phyloP scores from a whole-genome alignment of 1,140 invertebrate genomes.

The Teleogryllus occipitalis region DNA sequence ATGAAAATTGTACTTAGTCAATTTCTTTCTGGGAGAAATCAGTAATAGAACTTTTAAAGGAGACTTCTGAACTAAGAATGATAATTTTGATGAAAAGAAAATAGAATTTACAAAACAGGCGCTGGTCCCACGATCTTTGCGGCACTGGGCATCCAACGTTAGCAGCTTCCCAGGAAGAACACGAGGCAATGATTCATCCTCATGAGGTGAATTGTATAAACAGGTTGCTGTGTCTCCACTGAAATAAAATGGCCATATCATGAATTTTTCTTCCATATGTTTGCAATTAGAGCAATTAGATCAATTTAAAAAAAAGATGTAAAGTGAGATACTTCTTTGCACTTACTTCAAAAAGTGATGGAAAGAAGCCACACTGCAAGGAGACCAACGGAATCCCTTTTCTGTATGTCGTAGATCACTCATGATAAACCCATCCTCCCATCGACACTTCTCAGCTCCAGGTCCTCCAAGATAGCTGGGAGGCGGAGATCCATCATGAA shows the following conservation, averaged over 20 bases:
- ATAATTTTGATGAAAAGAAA: neutral
- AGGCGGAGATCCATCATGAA: slow-evolving; percentile 89
- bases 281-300: neutral
- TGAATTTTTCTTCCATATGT: neutral
- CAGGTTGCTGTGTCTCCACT: slow-evolving; percentile 92
- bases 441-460: slow-evolving; percentile 89
- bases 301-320: neutral
- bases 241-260: slow-evolving; percentile 29
- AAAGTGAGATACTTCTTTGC: neutral
- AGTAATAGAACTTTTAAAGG: too few species aligned
- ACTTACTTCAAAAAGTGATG: slow-evolving; percentile 91
- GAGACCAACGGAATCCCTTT: slow-evolving; percentile 89
- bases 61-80: too few species aligned
- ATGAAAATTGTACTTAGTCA: too few species aligned
- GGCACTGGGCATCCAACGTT: slow-evolving; percentile 84
- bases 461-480: slow-evolving; percentile 89
- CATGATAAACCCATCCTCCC: slow-evolving; percentile 96
- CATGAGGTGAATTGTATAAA: slow-evolving; percentile 86
- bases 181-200: slow-evolving; percentile 79
- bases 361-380: slow-evolving; percentile 88
- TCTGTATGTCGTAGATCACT: slow-evolving; percentile 88
- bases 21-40: too few species aligned
- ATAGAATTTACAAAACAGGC: slow-evolving; percentile 62
- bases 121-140: slow-evolving; percentile 85
- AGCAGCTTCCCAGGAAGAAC: slow-evolving; percentile 83